A percentile compares a stretch with the other conserved stretches of the same genome.
phyloP scores from a whole-genome alignment of 2,113 vertebrate species.

The Turnix velox region DNA sequence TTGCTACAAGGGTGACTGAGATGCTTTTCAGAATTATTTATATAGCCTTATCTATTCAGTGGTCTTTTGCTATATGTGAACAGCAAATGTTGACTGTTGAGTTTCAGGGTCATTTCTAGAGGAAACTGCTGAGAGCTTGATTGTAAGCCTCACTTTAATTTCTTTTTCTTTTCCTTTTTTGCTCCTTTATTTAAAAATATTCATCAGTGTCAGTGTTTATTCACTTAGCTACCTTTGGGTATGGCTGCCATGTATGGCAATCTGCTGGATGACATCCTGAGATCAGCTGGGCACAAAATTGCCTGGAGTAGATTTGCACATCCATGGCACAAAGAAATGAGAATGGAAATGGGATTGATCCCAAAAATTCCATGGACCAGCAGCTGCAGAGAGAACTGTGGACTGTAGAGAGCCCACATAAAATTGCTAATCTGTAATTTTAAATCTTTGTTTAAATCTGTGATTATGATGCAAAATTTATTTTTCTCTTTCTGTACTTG shows the following conservation, averaged over 20 bases:
- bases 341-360: constrained; percentile 9
- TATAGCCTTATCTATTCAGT: background rate
- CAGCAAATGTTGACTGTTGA: background rate
- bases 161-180: background rate
- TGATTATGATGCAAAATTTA: background rate
- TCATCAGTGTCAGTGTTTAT: background rate
- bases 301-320: background rate
- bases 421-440: constrained; percentile 40
- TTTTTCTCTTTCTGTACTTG: constrained; percentile 30
- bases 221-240: background rate
- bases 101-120: background rate
- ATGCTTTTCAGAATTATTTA: background rate
- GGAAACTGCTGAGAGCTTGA: background rate
- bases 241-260: rapidly evolving
- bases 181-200: background rate
- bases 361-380: background rate
- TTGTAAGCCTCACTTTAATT: background rate
- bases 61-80: background rate
- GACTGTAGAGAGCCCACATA: background rate
- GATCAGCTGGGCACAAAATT: background rate
- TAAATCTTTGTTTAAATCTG: constrained; percentile 42
- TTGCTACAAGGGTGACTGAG: background rate
- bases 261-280: background rate
- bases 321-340: background rate
- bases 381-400: constrained; percentile 32